Percentiles rank a stretch among this genome's conserved stretches.
phyloP scores from a whole-genome alignment of 92 coral and sea anemone species.

The Anthopleura xanthogrammica region DNA sequence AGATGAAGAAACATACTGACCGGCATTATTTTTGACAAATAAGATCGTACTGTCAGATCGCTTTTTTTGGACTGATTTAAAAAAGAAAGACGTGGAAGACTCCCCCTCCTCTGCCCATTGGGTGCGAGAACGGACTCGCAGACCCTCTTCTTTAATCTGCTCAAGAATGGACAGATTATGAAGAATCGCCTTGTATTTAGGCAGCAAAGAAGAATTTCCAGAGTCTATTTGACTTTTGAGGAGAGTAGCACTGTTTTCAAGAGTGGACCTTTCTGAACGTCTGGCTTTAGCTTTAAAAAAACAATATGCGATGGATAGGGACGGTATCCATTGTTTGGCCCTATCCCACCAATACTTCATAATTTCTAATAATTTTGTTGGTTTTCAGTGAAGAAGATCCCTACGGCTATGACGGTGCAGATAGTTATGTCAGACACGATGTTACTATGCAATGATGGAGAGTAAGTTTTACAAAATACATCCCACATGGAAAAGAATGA shows the following conservation, averaged over 20 bases:
- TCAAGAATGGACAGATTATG: too few relatives aligned
- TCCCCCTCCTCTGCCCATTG: conserved; percentile 45
- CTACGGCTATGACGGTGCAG: conserved; percentile 68
- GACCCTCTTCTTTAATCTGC: background rate
- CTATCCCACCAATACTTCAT: background rate
- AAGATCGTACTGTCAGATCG: background rate
- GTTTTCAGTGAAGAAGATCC: conserved; percentile 61
- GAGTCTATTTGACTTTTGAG: background rate
- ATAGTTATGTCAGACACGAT: conserved; percentile 88
- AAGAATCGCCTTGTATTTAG: too few relatives aligned
- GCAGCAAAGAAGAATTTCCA: background rate
- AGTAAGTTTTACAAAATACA: background rate
- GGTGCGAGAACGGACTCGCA: conserved; percentile 9
- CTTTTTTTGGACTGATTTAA: conserved; percentile 2
- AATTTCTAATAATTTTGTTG: background rate
- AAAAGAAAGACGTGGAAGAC: conserved; percentile 14
- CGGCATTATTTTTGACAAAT: background rate
- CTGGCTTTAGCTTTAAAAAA: background rate
- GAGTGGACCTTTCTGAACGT: background rate
- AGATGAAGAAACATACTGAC: background rate
- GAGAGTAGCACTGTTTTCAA: background rate
- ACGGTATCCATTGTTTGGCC: background rate
- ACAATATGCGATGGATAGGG: background rate
- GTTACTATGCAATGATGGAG: conserved; percentile 51
- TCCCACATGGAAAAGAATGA: background rate